These are phyloP conservation scores for Sylvilagus bachmani DNA, from an alignment of 2,113 vertebrate genomes.

Conservation along the genomic window DNA sequence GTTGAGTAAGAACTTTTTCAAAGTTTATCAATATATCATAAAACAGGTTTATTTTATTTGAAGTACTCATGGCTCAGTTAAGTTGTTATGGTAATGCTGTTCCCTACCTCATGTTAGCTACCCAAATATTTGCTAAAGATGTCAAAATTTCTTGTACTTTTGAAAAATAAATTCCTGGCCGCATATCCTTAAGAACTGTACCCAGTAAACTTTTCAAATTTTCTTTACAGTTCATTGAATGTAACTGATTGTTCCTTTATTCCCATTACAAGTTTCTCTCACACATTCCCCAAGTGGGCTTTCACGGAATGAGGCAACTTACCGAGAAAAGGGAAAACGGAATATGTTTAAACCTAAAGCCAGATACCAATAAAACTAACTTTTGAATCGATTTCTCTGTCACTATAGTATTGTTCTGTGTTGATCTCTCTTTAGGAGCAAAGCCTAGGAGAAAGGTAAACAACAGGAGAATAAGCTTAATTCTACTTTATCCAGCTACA, in stretches of 20 bases:
- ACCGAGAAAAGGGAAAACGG: neutral
- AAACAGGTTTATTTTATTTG: neutral
- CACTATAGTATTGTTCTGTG: neutral
- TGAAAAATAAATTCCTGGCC: neutral
- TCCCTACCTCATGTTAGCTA: neutral
- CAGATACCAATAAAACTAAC: neutral
- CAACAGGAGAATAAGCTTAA: neutral
- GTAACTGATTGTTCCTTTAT: neutral
- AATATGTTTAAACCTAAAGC: neutral
- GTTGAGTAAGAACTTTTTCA: neutral
- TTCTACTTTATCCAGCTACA: neutral
- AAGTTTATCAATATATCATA: neutral
- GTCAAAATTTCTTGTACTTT: neutral
- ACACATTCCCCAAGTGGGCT: neutral
- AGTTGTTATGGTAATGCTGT: neutral
- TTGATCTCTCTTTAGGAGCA: neutral
- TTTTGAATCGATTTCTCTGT: neutral
- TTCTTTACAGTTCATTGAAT: neutral
- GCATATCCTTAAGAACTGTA: slow-evolving; percentile 10
- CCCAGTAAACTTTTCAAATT: neutral
- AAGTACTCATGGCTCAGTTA: neutral
- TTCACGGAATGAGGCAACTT: neutral
- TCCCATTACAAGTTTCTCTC: neutral
- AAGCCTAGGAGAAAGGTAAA: neutral
- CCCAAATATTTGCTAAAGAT: neutral